Percentiles rank a stretch among this genome's conserved stretches.
These are phyloP conservation scores for Melitaea cinxia DNA, from an alignment of 1,140 invertebrate species.

Conservation along the genomic window DNA sequence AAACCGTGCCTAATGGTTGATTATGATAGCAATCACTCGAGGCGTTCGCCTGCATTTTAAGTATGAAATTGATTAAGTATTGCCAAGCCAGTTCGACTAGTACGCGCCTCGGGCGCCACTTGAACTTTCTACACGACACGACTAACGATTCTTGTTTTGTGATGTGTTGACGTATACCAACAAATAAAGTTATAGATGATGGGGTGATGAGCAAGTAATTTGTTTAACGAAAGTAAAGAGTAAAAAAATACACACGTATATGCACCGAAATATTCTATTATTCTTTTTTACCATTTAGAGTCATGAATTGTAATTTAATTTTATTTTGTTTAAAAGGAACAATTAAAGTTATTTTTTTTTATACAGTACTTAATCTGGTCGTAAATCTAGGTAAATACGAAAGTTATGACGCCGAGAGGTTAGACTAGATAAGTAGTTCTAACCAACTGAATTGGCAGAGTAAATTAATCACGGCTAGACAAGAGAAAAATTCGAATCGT, in stretches of 20 bases:
- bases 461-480: slow-evolving; percentile 2
- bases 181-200: not conserved
- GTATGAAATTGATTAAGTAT: slow-evolving; percentile 35
- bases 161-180: not conserved
- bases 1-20: slow-evolving; percentile 29
- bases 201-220: not conserved
- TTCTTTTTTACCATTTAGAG: no score
- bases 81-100: slow-evolving; percentile 3
- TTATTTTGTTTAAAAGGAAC: no score
- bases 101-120: slow-evolving; percentile 23
- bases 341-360: no score
- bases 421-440: not conserved
- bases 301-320: no score
- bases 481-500: slow-evolving; percentile 10
- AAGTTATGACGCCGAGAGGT: no score
- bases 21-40: slow-evolving; percentile 33
- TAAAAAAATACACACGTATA: not conserved
- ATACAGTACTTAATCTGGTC: no score
- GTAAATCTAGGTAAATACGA: no score
- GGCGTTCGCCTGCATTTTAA: slow-evolving; percentile 31
- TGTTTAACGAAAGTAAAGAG: not conserved
- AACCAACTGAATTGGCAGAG: not conserved
- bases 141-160: not conserved
- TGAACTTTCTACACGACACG: slow-evolving; percentile 23
- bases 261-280: no score